phyloP scores from a whole-genome alignment of 2,113 vertebrate genomes.

The Amblyornis subalaris region DNA sequence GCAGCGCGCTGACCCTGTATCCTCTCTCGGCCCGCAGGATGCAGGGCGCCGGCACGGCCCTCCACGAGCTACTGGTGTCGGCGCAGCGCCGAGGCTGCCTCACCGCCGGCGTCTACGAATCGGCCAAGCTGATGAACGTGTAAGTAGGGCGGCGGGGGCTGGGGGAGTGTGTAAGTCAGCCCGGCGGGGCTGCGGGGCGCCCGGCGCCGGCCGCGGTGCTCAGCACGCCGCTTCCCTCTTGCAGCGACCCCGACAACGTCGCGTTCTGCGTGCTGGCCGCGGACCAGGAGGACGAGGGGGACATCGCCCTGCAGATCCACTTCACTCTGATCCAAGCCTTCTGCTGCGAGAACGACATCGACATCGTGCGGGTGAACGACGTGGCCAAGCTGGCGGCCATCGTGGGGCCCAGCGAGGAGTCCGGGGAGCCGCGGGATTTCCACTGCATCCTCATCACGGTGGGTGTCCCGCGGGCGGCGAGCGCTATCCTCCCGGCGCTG shows the following conservation, averaged over 20 bases:
- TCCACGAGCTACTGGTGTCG: conserved; percentile 87
- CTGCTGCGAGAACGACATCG: conserved; percentile 96
- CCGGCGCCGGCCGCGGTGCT: background rate
- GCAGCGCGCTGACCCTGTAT: background rate
- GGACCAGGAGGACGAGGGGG: conserved; percentile 91
- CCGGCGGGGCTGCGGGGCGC: background rate
- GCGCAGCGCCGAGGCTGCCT: conserved; percentile 90
- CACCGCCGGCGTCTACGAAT: conserved; percentile 95
- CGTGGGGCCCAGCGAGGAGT: conserved; percentile 78
- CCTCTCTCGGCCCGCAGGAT: conserved; percentile 64
- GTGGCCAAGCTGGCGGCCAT: conserved; percentile 84
- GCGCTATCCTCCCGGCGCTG: fast-evolving
- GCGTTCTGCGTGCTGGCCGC: conserved; percentile 92
- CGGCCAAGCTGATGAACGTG: conserved; percentile 97
- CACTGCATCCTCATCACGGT: conserved; percentile 98
- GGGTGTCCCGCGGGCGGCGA: conserved; percentile 6
- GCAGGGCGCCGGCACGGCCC: conserved; percentile 87
- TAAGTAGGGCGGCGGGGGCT: conserved; percentile 71
- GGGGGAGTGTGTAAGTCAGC: no score
- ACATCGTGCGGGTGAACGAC: conserved; percentile 91
- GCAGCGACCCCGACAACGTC: conserved; percentile 93
- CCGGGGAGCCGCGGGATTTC: conserved; percentile 84
- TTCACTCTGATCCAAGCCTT: conserved; percentile 98
- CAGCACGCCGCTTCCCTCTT: background rate
- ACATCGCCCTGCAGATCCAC: conserved; percentile 96